Evolutionary conservation across 2,113 vertebrate species (phyloP), one percentile per base, ranked within the genome.

Genomic region (Syngnathus scovelli): DNA sequence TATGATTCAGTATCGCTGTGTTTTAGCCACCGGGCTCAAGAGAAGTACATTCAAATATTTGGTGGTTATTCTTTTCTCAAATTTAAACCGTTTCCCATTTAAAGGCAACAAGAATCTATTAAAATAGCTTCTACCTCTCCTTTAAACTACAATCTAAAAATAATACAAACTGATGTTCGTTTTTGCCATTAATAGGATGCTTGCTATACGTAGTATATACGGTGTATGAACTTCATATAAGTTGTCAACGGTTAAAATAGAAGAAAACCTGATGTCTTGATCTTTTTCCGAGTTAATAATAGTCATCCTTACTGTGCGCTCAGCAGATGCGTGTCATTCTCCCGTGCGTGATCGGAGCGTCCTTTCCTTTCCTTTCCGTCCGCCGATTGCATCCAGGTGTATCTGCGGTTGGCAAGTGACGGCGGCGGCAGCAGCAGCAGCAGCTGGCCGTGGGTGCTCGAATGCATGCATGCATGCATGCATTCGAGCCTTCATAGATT

Each of bases 291-390:
- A 33, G 18, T 72, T 8, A 61, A 64, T 1, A n/a, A 54, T 7
- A 37, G 52, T 21, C 43, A 6, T 18, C 64, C 79, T 78, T 83
- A 83, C 86, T 86, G 78, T 69, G 77, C 80, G 56, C 78, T 67
- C 66, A 49, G 70, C 69, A 23, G 54, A 9, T 55, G 67, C 5
- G 6, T 19, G 65, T 60, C 71, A 59, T 23, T 55, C 48, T 63
- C 18, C 38, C 7, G 15, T 58, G 1, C n/a, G 13, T 62, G 71
- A 0, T 36, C 66, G 4, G 65, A 12, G 66, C 64, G 38, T 27
- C 16, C 52, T 37, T 56, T 41, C 48, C n/a, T 39, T 64, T 33
- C 27, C 27, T 33, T 2, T 33, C 27, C 3, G 27, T 3, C 27
- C 27, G 27, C 52, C 15, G 10, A 21, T 38, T 43, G 27, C 27